These are phyloP conservation scores for Leptocoma aspasia DNA, from an alignment of 2,113 vertebrate genomes.

Conservation along the genomic window DNA sequence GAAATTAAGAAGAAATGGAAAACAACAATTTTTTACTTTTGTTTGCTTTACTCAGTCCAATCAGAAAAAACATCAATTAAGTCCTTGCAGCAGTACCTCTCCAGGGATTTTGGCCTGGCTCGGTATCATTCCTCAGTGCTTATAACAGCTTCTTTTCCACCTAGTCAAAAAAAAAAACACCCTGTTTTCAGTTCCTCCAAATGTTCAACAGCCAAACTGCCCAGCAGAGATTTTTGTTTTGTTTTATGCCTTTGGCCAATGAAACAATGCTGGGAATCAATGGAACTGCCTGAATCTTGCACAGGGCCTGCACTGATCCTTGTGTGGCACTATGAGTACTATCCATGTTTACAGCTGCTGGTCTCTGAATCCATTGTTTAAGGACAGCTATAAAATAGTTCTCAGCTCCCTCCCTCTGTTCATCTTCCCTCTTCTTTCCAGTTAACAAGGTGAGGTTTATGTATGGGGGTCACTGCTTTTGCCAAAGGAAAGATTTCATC, in stretches of 20 bases:
- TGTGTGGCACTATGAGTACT: background rate
- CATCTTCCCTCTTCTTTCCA: background rate
- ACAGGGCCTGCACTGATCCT: background rate
- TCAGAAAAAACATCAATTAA: fast-evolving
- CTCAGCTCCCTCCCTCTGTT: background rate
- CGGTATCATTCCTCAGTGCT: background rate
- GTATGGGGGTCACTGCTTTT: background rate
- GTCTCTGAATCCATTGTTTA: background rate
- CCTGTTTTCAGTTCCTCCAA: background rate
- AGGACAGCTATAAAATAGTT: background rate
- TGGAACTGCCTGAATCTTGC: background rate
- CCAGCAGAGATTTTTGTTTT: background rate
- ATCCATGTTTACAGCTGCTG: background rate
- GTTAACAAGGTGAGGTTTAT: background rate
- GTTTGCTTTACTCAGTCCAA: background rate
- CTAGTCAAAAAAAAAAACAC: background rate
- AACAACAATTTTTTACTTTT: background rate
- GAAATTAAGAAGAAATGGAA: background rate
- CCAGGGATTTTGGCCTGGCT: background rate
- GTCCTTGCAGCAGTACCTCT: background rate
- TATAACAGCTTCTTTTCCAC: background rate
- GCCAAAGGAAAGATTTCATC: background rate
- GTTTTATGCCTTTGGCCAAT: background rate
- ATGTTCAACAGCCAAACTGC: background rate
- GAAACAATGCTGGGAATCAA: background rate